These are phyloP conservation scores for Melitaea cinxia DNA, from an alignment of 1,140 invertebrate genomes.

Conservation along the genomic window DNA sequence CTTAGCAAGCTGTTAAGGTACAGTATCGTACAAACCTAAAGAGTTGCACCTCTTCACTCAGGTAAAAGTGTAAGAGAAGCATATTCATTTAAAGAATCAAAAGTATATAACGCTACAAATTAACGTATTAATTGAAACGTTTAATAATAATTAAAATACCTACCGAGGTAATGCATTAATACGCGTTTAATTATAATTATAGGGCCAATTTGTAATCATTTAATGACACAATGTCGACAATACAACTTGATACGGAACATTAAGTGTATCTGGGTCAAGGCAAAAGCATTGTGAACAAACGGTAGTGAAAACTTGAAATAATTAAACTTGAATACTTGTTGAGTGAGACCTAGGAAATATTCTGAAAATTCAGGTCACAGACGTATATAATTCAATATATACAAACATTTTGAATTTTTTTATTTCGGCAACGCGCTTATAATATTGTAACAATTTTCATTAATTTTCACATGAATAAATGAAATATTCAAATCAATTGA, in stretches of 20 bases:
- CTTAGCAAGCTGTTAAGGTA: no score
- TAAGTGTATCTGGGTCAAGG: constrained; percentile 18
- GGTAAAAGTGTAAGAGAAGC: background rate
- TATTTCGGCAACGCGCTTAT: no score
- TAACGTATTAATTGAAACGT: background rate
- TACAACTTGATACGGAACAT: constrained; percentile 19
- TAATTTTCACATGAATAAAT: no score
- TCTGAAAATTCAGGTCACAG: no score
- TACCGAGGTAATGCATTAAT: constrained; percentile 4
- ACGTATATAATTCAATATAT: no score
- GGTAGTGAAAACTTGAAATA: constrained; percentile 12
- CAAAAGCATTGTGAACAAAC: constrained; percentile 8
- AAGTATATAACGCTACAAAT: background rate
- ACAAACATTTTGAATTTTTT: no score
- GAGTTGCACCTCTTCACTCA: no score
- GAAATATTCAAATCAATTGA: no score
- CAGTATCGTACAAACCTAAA: no score
- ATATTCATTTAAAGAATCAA: background rate
- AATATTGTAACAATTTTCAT: no score
- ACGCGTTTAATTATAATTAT: constrained; percentile 17
- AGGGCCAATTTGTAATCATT: constrained; percentile 17
- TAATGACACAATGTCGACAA: constrained; percentile 23
- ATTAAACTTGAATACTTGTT: constrained; percentile 5
- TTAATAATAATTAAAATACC: constrained; percentile 8
- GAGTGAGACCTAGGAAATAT: background rate